These are phyloP conservation scores for Actias luna DNA, from an alignment of 2,888 invertebrate genomes.

Conservation along the genomic window DNA sequence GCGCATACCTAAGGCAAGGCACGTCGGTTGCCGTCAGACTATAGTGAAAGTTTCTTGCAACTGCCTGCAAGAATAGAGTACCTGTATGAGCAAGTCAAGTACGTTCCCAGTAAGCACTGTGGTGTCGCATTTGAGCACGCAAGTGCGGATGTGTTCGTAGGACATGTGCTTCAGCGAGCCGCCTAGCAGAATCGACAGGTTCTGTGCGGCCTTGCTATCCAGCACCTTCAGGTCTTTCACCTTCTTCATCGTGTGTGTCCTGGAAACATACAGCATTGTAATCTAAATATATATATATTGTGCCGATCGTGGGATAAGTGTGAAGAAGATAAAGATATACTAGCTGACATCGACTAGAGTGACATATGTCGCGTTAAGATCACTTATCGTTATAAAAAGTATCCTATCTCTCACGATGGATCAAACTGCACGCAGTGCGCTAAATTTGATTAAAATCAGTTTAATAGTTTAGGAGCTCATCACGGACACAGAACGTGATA, in stretches of 20 bases:
- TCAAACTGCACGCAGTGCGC: too few species aligned
- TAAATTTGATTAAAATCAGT: too few species aligned
- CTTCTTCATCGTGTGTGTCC: conserved; percentile 88
- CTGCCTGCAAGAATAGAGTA: conserved; percentile 36
- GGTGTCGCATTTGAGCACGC: conserved; percentile 93
- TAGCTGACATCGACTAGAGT: too few species aligned
- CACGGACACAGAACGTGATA: too few species aligned
- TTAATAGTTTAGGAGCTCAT: too few species aligned
- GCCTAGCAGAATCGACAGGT: conserved; percentile 91
- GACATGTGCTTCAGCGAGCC: conserved; percentile 93
- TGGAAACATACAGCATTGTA: conserved; percentile 38
- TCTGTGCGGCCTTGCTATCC: conserved; percentile 96
- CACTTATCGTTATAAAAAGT: too few species aligned
- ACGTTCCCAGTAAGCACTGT: conserved; percentile 92
- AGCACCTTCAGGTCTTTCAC: conserved; percentile 95
- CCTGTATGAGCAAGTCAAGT: conserved; percentile 92
- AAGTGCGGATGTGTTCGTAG: conserved; percentile 90
- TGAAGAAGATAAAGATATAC: too few species aligned
- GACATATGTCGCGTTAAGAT: too few species aligned
- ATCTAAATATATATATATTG: background rate
- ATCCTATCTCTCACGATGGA: too few species aligned
- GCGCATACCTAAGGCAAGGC: background rate
- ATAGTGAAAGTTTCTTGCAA: too few species aligned
- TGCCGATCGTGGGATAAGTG: too few species aligned
- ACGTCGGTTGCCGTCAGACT: background rate